These are phyloP conservation scores for Athalia cordata DNA, from an alignment of 2,888 invertebrate genomes.

Conservation along the genomic window DNA sequence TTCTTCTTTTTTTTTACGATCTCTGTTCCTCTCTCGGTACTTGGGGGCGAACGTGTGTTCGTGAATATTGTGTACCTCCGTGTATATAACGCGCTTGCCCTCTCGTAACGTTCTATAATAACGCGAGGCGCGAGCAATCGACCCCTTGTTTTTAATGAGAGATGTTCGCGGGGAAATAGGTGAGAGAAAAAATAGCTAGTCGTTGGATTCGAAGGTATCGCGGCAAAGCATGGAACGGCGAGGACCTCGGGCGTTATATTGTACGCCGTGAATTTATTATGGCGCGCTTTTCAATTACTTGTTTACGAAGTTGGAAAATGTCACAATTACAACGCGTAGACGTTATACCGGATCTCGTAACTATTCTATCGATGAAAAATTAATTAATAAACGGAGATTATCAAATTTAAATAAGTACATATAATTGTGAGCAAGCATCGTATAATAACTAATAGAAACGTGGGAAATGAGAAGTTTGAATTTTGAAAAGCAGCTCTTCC, in stretches of 20 bases:
- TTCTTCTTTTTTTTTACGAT: conserved; percentile 42
- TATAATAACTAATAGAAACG: no score
- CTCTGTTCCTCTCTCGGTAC: conserved; percentile 20
- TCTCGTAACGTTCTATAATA: conserved; percentile 63
- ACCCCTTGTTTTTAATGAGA: conserved; percentile 73
- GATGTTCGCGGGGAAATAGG: conserved; percentile 54
- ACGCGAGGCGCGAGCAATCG: conserved; percentile 66
- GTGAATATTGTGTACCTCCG: background rate
- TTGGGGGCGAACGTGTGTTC: conserved; percentile 17
- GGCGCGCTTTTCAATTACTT: background rate
- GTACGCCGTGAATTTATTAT: no score
- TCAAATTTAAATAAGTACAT: no score
- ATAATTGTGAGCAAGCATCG: no score
- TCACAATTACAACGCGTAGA: no score
- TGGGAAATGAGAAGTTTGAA: no score
- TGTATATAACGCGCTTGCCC: conserved; percentile 15
- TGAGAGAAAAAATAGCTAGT: conserved; percentile 38
- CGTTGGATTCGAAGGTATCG: conserved; percentile 31
- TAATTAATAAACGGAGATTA: no score
- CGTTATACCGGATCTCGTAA: no score
- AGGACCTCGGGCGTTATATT: background rate
- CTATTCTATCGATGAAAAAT: no score
- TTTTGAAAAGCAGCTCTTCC: no score
- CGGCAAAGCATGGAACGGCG: background rate
- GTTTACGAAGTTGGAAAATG: no score